A percentile compares a stretch with the other conserved stretches of the same genome.
These are phyloP conservation scores for Anomalospiza imberbis DNA, from an alignment of 2,797 vertebrate genomes.

Conservation along the genomic window DNA sequence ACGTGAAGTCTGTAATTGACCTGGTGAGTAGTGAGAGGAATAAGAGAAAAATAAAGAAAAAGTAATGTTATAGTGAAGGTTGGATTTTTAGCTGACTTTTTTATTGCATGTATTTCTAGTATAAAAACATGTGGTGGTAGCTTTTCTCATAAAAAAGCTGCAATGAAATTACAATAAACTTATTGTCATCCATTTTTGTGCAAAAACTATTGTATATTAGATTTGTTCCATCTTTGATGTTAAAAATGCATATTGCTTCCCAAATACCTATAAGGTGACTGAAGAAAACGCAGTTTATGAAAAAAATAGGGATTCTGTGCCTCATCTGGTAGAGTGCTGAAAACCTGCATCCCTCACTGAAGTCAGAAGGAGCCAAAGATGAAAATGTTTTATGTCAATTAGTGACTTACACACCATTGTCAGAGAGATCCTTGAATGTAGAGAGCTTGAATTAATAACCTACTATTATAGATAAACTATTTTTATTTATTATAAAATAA, in stretches of 20 bases:
- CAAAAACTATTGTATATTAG: not conserved
- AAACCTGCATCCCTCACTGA: not conserved
- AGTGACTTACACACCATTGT: not conserved
- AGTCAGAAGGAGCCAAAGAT: not conserved
- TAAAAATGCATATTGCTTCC: not conserved
- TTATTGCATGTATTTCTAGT: not conserved
- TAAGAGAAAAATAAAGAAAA: not conserved
- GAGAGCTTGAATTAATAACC: not conserved
- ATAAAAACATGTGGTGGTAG: not conserved
- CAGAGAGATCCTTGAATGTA: not conserved
- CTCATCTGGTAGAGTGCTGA: not conserved
- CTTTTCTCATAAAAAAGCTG: not conserved
- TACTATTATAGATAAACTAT: not conserved
- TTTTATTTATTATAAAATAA: not conserved
- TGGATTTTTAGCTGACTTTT: not conserved
- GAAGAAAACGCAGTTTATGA: not conserved
- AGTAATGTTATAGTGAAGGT: not conserved
- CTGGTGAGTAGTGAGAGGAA: not conserved
- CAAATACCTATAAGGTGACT: not conserved
- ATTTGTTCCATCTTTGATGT: not conserved
- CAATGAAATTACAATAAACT: not conserved
- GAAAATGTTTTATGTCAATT: not conserved
- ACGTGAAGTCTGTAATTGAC: constrained; percentile 6
- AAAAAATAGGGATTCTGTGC: not conserved
- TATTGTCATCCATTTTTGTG: not conserved